A percentile compares a stretch with the other conserved stretches of the same genome.
Evolutionary conservation across 2,113 vertebrate genomes (phyloP).

Genomic region (Pterophyllum scalare): DNA sequence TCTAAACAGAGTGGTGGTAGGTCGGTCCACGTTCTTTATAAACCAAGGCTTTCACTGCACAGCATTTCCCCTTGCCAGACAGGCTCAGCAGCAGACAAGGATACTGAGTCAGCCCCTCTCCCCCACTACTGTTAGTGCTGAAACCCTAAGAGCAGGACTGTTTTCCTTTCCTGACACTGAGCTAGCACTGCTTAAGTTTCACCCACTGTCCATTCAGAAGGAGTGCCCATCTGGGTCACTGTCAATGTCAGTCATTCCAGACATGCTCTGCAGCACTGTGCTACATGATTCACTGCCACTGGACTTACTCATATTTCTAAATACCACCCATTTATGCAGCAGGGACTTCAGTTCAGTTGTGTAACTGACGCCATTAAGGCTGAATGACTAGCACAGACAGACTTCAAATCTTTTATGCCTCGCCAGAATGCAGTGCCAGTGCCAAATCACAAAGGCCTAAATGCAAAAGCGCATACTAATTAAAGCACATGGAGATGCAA

Average conservation of each 20-base stretch:
- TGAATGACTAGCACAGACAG: slow-evolving; percentile 70
- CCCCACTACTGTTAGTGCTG: slow-evolving; percentile 34
- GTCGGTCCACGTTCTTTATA: slow-evolving; percentile 23
- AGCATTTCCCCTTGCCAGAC: slow-evolving; percentile 30
- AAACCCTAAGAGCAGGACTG: slow-evolving; percentile 55
- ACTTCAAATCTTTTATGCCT: slow-evolving; percentile 74
- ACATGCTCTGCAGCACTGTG: slow-evolving; percentile 56
- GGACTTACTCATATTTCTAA: slow-evolving; percentile 77
- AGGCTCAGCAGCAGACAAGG: slow-evolving; percentile 49
- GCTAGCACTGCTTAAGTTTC: slow-evolving; percentile 70
- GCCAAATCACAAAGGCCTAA: slow-evolving; percentile 77
- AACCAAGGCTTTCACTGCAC: slow-evolving; percentile 35
- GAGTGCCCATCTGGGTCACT: slow-evolving; percentile 69
- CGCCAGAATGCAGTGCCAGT: slow-evolving; percentile 69
- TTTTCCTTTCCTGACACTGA: slow-evolving; percentile 61
- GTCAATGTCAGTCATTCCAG: slow-evolving; percentile 75
- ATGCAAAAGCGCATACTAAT: slow-evolving; percentile 78
- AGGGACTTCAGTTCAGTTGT: slow-evolving; percentile 70
- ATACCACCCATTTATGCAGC: slow-evolving; percentile 71
- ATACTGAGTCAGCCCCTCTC: slow-evolving; percentile 52
- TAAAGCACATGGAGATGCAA: slow-evolving; percentile 70
- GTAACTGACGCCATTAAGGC: slow-evolving; percentile 76
- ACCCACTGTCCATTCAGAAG: slow-evolving; percentile 68
- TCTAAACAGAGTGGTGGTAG: slow-evolving; percentile 22
- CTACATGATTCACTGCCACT: slow-evolving; percentile 73